Base-by-base conservation (phyloP, 2,888 invertebrate genomes). In the Criorhina ranunculi region DNA sequence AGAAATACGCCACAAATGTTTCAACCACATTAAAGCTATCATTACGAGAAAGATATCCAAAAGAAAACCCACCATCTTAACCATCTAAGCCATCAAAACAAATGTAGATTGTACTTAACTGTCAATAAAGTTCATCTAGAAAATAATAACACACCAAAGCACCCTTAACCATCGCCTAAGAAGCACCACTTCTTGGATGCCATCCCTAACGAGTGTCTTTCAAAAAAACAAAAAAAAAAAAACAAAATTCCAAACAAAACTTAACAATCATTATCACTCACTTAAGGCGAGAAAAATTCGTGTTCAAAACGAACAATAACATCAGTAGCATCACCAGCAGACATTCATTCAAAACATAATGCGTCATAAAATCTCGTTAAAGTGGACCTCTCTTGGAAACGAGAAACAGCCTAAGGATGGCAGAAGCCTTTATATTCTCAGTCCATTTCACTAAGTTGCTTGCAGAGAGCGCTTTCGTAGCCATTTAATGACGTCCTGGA, bases 281-380 rank as follows among this genome's bases (percentile, higher is more conserved):
- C 24, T 53, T 53, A 60, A 37, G 59, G 17, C 19, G 42, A 57
- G 44, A 66, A 44, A 37, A 72, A 66, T 7, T 24, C 4, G 19
- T 55, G 24, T 70, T 60, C 46, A 31, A 57, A 72, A 72, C 40
- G n/a, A 64, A 60, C 64, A 64, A n/a, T n/a, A n/a, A n/a, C n/a
- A n/a, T 1, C 57, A 49, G 6, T 37, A 51, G 29, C 51, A 73
- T 44, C 53, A 44, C 42, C 15, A 33, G 31, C 37, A 37, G 53
- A 62, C 53, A 67, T 60, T 42, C 31, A 15, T 67, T 67, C 46
- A 42, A 60, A 15, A 40, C 46, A 62, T 46, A 35, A 60, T 37
- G 59, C 76, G 75, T 55, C 75, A 81, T 76, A 69, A 81, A 75
- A 76, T 81, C 55, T 81, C 53, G 49, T 69, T 69, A 75, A 67